Evolutionary conservation across 2,113 vertebrate genomes (phyloP), one percentile per base, ranked within the genome.

Genomic region (Anoplopoma fimbria): DNA sequence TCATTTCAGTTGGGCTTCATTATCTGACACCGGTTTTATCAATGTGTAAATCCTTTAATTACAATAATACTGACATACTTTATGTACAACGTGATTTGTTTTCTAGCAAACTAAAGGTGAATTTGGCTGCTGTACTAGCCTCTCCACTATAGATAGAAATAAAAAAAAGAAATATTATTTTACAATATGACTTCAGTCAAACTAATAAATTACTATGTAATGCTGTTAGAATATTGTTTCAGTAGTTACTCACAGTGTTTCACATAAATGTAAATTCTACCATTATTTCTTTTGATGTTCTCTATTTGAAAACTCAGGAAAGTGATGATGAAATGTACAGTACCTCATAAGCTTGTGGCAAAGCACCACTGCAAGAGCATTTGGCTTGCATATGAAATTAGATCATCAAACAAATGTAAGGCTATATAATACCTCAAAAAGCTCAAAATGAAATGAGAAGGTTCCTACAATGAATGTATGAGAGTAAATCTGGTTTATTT

Each of bases 301-400:
- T 90, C 71, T 69, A 73, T 81, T 86, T 89, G 75, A 89, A 91
- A 97, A 96, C 98, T 99, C 98, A 99, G 97, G 98, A 99, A 98
- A 96, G 96, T 96, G 96, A 97, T 96, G 96, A 97, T 96, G 96
- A 97, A 96, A 96, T 98, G 97, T 98, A 97, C 93, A 97, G 97
- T 98, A 98, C 97, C 97, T 98, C 97, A 98, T 97, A 96, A 95
- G 95, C 96, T 97, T 97, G 96, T 96, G 96, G 97, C 94, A 90
- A 96, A 97, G 96, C 97, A 97, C 95, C 96, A 97, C 94, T 95
- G 96, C 95, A 95, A 96, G 94, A 97, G 95, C 96, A 96, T 96
- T 97, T 96, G 95, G 95, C 93, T 96, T 95, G 95, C 94, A 94
- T 97, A 96, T 96, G 93, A 96, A 96, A 95, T 96, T 96, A 94